Base-by-base conservation (phyloP, 2,113 vertebrate species). In the Ascaphus truei region DNA sequence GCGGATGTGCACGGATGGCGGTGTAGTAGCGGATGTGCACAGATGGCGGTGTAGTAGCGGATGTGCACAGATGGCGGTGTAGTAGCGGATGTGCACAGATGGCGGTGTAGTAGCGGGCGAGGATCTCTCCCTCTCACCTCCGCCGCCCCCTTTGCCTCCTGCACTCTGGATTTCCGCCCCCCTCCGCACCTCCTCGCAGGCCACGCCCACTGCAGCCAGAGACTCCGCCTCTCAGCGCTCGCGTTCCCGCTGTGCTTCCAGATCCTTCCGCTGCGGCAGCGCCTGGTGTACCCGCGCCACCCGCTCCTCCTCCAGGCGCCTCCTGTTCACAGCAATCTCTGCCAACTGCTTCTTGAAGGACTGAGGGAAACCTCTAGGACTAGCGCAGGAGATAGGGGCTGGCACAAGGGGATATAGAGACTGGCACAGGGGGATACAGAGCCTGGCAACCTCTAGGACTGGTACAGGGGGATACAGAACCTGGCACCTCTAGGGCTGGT, bases 281-380 rank as follows among this genome's bases (percentile, higher is more conserved):
- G 50, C 57, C 22, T 69, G 62, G 53, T 64, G 65, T 68, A 75
- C 57, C 59, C 66, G 62, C 13, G 37, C 53, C 61, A 60, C 55
- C 51, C 31, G 20, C 76, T 72, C 69, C 8, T 45, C 75, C 67
- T 76, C 77, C 63, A 65, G 64, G 30, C 55, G 45, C 31, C 67
- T 73, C 39, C 66, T 55, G 57, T 67, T 76, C 52, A 4, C 58
- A n/a, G 74, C 72, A 34, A 72, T 79, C 67, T 68, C 62, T 7
- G 15, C 20, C 72, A 80, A 76, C 30, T 62, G 23, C 27, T 60
- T 74, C 63, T 75, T 58, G 34, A 55, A 80, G 26, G 72, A 45
- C 76, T 47, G 66, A 22, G 39, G 31, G 55, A 2, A 45, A 45
- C 6, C 16, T 2, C 15, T n/a, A 45, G 6, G 41, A 5, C 41